Conservation (phyloP, 2,888 invertebrate species). For the Ochropleura leucogaster region DNA sequence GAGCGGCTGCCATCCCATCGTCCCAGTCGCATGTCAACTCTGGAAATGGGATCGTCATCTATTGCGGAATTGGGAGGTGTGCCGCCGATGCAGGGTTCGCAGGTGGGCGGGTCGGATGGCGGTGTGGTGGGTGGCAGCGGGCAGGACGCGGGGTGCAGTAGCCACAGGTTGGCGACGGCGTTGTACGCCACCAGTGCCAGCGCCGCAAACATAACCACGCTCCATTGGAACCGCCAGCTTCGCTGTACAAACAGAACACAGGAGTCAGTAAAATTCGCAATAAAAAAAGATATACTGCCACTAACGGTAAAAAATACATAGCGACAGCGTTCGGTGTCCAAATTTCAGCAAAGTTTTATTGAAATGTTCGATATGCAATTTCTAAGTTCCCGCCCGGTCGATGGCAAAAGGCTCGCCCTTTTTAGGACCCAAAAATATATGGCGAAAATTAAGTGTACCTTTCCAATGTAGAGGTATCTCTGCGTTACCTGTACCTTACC, state of each 20-base stretch:
- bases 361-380: not conserved
- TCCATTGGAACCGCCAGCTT: conserved; percentile 92
- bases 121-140: conserved; percentile 70
- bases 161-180: conserved; percentile 85
- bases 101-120: conserved; percentile 76
- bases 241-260: conserved; percentile 73
- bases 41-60: conserved; percentile 89
- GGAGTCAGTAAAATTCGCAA: conserved; percentile 10
- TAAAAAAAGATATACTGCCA: not conserved
- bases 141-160: conserved; percentile 80
- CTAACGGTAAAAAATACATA: conserved; percentile 4
- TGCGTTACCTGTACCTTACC: too few relatives aligned
- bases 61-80: conserved; percentile 72
- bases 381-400: not conserved
- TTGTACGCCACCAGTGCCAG: conserved; percentile 92
- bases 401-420: not conserved
- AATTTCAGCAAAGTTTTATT: not conserved
- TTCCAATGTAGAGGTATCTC: not conserved
- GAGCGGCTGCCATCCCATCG: conserved; percentile 94
- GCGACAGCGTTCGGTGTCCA: not conserved
- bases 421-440: not conserved
- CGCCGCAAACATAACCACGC: conserved; percentile 92
- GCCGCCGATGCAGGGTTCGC: conserved; percentile 84
- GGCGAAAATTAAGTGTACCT: too few relatives aligned
- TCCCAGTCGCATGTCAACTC: conserved; percentile 92